Percentiles rank a stretch among this genome's conserved stretches.
Evolutionary conservation across 2,797 vertebrate species (phyloP).

Genomic region (Diplodus puntazzo): DNA sequence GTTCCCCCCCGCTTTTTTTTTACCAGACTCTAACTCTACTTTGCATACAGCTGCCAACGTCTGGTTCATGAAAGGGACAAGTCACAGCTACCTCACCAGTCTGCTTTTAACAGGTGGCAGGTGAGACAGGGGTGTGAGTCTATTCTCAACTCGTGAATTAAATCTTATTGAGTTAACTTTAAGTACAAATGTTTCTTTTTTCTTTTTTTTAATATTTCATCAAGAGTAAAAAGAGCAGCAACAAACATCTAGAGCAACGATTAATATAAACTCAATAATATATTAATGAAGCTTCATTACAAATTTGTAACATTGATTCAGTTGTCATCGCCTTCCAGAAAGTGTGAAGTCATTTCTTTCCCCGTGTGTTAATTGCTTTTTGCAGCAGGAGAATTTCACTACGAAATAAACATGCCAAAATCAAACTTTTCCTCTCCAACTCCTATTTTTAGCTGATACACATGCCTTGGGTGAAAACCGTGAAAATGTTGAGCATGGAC

Average conservation of each 20-base stretch:
- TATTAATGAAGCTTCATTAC: slow-evolving; percentile 5
- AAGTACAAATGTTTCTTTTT: neutral
- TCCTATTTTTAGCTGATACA: slow-evolving; percentile 51
- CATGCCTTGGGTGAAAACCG: slow-evolving; percentile 34
- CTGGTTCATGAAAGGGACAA: slow-evolving; percentile 43
- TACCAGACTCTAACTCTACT: slow-evolving; percentile 43
- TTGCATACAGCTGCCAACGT: slow-evolving; percentile 65
- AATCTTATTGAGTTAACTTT: slow-evolving; percentile 11
- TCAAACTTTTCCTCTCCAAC: slow-evolving; percentile 6
- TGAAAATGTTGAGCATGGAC: slow-evolving; percentile 28
- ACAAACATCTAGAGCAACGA: neutral
- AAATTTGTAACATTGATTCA: slow-evolving; percentile 26
- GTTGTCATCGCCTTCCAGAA: neutral
- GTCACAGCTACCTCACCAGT: slow-evolving; percentile 20
- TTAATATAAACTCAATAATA: neutral
- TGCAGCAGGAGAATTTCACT: slow-evolving; percentile 22
- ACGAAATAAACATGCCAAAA: slow-evolving; percentile 15
- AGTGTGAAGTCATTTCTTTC: slow-evolving; percentile 5
- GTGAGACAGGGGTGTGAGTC: slow-evolving; percentile 18
- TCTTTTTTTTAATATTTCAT: neutral
- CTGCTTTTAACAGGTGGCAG: slow-evolving; percentile 43
- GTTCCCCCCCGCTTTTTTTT: neutral
- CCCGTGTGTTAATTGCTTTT: slow-evolving; percentile 2
- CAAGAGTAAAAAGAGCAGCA: neutral
- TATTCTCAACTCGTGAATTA: neutral